Conservation (phyloP, 2,113 vertebrate genomes). For the Chloropsis cyanopogon region DNA sequence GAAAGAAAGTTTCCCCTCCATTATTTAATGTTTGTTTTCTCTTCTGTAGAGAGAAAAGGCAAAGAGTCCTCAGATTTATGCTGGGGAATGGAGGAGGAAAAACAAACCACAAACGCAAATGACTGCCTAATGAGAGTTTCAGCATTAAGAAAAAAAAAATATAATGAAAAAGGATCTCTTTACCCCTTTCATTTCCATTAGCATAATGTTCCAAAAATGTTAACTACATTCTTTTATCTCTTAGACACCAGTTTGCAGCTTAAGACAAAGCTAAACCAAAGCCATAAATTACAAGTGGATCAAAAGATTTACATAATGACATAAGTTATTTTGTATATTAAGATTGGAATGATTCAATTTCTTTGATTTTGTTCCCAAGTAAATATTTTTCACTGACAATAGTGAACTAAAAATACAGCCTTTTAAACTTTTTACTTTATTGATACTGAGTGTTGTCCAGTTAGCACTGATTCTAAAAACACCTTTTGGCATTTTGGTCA, state of each 20-base stretch:
- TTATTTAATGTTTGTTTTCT: slow-evolving; percentile 6
- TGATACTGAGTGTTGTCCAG: neutral
- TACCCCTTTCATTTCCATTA: neutral
- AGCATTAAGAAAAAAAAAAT: neutral
- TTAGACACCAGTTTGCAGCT: neutral
- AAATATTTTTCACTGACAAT: neutral
- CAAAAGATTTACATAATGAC: neutral
- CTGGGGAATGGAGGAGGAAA: neutral
- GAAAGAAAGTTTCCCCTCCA: neutral
- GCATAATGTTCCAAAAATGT: neutral
- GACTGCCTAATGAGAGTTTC: neutral
- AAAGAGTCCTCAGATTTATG: neutral
- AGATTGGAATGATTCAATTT: neutral
- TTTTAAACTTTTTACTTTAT: neutral
- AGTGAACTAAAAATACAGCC: neutral
- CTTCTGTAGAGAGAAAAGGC: neutral
- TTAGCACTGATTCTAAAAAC: neutral
- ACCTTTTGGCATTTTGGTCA: neutral
- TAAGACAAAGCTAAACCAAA: neutral
- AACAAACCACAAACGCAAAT: neutral
- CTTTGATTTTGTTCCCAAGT: slow-evolving; percentile 1
- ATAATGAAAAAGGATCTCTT: neutral
- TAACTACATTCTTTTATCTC: neutral
- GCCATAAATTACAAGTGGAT: neutral
- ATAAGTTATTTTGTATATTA: neutral